Conservation (phyloP, 2,888 invertebrate genomes). For the Drosophila melanosoma region DNA sequence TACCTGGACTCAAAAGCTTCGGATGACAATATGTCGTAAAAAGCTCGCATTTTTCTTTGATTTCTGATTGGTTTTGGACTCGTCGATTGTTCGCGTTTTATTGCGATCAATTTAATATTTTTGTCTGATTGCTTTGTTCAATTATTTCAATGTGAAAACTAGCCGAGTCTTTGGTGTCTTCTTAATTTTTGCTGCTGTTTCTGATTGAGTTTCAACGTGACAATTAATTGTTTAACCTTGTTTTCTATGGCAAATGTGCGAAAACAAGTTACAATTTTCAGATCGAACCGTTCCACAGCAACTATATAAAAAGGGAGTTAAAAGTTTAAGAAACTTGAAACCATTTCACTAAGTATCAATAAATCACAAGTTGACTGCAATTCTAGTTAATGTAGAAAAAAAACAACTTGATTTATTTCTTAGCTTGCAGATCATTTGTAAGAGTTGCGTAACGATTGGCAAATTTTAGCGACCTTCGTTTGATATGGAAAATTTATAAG, state of each 20-base stretch:
- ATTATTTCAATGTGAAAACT: conserved; percentile 19
- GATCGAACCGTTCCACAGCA: too few species aligned
- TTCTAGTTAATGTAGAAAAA: neutral
- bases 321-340: neutral
- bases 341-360: neutral
- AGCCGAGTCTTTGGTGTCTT: conserved; percentile 7
- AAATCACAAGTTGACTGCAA: neutral
- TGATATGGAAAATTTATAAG: conserved; percentile 21
- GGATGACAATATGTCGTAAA: conserved; percentile 76
- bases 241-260: neutral
- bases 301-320: neutral
- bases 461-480: conserved; percentile 14
- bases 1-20: conserved; percentile 82
- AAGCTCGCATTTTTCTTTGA: conserved; percentile 69
- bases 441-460: neutral
- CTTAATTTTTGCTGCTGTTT: neutral
- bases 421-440: neutral
- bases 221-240: conserved; percentile 12
- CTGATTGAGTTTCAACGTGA: neutral
- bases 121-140: conserved; percentile 42
- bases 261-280: neutral
- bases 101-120: conserved; percentile 60
- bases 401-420: neutral
- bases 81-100: conserved; percentile 26
- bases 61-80: conserved; percentile 24